phyloP scores from a whole-genome alignment of 2,888 invertebrate species.

The Dorcus parallelipipedus region DNA sequence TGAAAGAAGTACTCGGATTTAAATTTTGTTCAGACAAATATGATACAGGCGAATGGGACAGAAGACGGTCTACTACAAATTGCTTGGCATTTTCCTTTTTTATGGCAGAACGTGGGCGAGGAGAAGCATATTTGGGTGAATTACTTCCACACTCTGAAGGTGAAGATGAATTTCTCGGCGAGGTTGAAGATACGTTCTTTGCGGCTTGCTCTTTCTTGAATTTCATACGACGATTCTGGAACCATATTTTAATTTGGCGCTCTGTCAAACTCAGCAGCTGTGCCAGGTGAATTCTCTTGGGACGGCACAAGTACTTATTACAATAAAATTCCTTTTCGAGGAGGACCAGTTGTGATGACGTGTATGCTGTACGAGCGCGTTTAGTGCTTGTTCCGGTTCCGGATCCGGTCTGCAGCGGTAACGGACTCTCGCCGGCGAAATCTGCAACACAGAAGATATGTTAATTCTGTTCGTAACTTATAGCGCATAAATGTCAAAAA shows the following conservation, averaged over 20 bases:
- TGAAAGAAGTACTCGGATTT: conserved; percentile 20
- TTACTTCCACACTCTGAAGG: background rate
- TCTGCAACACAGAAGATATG: conserved; percentile 20
- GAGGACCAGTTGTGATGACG: conserved; percentile 73
- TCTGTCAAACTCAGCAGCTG: conserved; percentile 67
- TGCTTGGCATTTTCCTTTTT: conserved; percentile 29
- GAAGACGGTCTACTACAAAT: conserved; percentile 47
- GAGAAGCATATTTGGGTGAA: background rate
- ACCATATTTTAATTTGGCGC: conserved; percentile 85
- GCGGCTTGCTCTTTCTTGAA: conserved; percentile 58
- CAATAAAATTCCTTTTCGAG: conserved; percentile 76
- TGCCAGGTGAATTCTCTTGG: conserved; percentile 74
- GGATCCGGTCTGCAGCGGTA: too few species aligned
- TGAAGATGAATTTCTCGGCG: conserved; percentile 15
- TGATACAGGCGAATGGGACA: conserved; percentile 32
- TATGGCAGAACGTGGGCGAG: background rate
- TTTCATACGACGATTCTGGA: conserved; percentile 82
- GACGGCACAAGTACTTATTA: conserved; percentile 73
- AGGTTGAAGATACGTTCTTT: conserved; percentile 14
- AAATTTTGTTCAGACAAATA: conserved; percentile 22
- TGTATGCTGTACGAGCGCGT: conserved; percentile 77
- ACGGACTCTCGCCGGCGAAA: background rate
- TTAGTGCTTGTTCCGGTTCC: conserved; percentile 48
- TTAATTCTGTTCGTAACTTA: conserved; percentile 23
- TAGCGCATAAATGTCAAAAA: conserved; percentile 15